Evolutionary conservation across 2,888 invertebrate species (phyloP).

Genomic region (Chrysotoxum bicinctum): DNA sequence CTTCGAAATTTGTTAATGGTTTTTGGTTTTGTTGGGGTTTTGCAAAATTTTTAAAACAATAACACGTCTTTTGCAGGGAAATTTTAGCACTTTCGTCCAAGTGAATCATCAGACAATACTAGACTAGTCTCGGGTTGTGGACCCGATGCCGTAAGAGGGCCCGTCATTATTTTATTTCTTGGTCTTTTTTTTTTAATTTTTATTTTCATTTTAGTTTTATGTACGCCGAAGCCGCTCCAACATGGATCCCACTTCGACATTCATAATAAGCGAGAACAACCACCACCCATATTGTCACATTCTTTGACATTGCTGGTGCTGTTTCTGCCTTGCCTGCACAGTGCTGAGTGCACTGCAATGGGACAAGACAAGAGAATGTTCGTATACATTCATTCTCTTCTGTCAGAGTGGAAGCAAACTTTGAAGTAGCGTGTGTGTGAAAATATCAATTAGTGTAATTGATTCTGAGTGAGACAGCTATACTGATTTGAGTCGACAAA

Average conservation of each 20-base stretch:
- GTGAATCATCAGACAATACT: constrained; percentile 70
- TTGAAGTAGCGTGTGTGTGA: constrained; percentile 48
- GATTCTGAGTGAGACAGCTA: constrained; percentile 61
- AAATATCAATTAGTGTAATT: constrained; percentile 73
- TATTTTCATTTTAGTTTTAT: constrained; percentile 37
- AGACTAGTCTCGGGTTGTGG: constrained; percentile 71
- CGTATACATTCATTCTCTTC: constrained; percentile 4
- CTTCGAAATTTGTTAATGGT: neutral
- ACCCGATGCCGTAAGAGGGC: constrained; percentile 71
- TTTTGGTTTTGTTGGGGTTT: neutral
- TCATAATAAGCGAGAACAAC: constrained; percentile 19
- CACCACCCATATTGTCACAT: constrained; percentile 56
- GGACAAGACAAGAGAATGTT: constrained; percentile 17
- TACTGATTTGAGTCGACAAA: neutral
- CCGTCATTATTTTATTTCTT: constrained; percentile 39
- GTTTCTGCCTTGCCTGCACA: neutral
- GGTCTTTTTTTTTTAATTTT: constrained; percentile 22
- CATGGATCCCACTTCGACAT: constrained; percentile 47
- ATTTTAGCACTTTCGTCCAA: constrained; percentile 60
- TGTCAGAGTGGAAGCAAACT: neutral
- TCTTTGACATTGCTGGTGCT: constrained; percentile 43
- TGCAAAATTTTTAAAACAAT: neutral
- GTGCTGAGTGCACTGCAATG: neutral
- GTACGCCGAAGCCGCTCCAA: constrained; percentile 71
- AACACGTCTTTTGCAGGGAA: constrained; percentile 36